Evolutionary conservation across 2,888 invertebrate genomes (phyloP), one percentile per base, ranked within the genome.

Genomic region (Vanessa cardui): DNA sequence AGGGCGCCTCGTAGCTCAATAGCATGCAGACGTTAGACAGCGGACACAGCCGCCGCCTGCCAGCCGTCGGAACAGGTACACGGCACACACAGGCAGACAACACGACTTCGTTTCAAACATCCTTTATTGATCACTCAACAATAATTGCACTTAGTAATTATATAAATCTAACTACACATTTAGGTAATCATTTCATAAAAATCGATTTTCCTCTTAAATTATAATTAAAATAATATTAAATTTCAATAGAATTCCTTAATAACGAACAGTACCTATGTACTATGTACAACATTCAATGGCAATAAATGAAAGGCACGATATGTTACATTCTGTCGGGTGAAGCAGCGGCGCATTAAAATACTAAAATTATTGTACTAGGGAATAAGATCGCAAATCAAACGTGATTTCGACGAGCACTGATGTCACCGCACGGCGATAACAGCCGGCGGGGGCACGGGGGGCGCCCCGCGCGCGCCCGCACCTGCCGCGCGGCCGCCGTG

Each of bases 171-270:
- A 81, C 86, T 87, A 88, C 83, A 86, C 86, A 87, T 87, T 85
- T 86, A 88, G 82, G 82, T 86, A 87, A 89, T 87, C 85, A 83
- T 83, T 84, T 80, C 82, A 79, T 85, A 84, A 88, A 86, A 88
- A 84, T 84, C 80, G 79, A 84, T 75, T 69, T 74, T 73, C 66
- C 70, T 70, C 74, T 72, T 73, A 76, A 70, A 81, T 16, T 77
- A 79, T 79, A 81, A 79, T 81, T 66, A 68, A 44, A 71, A 68
- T 71, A 70, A 69, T 71, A 66, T 78, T 80, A 83, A 84, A 83
- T 84, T 75, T 73, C 69, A 75, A 73, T 72, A 71, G 72, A 72
- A 73, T 72, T 69, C 58, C 81, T 80, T 76, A 76, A 72, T 50
- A 73, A 75, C 75, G 69, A 74, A 71, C 72, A 71, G 71, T 76